Percentiles rank a stretch among this genome's conserved stretches.
phyloP scores from a whole-genome alignment of 2,888 invertebrate genomes.

The Altica lythri region DNA sequence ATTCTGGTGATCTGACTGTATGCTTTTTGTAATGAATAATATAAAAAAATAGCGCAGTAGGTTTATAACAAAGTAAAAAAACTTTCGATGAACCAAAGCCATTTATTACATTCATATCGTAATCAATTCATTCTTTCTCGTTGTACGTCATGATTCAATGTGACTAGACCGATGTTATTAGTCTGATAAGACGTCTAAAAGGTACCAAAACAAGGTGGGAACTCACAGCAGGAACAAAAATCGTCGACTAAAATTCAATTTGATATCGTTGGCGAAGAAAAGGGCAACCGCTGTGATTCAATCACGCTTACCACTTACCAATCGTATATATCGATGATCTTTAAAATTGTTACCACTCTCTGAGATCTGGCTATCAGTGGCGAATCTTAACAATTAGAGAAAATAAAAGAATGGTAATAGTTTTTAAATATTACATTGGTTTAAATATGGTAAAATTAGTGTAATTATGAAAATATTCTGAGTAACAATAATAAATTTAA shows the following conservation, averaged over 20 bases:
- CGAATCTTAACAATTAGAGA: background rate
- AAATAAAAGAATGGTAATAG: no score
- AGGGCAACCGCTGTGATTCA: constrained; percentile 54
- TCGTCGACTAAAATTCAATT: constrained; percentile 23
- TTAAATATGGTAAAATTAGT: no score
- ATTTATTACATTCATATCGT: no score
- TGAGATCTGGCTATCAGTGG: constrained; percentile 3
- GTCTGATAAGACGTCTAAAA: constrained; percentile 49
- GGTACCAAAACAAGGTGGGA: constrained; percentile 47
- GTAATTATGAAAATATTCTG: no score
- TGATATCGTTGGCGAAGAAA: constrained; percentile 44
- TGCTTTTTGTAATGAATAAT: no score
- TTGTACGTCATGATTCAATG: constrained; percentile 37
- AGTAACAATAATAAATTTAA: no score
- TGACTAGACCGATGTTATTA: constrained; percentile 25
- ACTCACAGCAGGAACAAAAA: constrained; percentile 23
- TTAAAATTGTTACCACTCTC: constrained; percentile 3
- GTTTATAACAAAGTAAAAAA: no score
- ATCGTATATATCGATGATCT: constrained; percentile 33
- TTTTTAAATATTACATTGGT: no score
- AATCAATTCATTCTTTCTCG: background rate
- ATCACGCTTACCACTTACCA: constrained; percentile 53
- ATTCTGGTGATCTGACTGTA: no score
- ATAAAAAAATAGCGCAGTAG: no score
- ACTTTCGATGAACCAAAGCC: no score